Evolutionary conservation across 1,140 invertebrate genomes (phyloP).

Genomic region (Hylaeus anthracinus): DNA sequence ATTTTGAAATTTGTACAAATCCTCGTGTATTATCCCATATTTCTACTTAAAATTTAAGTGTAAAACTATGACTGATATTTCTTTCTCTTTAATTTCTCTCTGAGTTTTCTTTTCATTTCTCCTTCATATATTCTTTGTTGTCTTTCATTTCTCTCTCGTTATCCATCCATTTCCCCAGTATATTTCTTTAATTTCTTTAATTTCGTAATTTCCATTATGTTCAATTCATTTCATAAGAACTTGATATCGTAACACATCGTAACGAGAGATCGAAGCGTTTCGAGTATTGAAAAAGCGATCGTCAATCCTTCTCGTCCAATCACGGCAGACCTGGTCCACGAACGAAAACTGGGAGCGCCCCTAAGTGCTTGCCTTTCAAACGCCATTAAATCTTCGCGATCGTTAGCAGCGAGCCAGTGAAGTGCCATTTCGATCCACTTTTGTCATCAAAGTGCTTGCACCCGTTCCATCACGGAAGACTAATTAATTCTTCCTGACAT

Average conservation of each 20-base stretch:
- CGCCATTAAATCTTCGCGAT: background rate
- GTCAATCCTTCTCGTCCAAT: background rate
- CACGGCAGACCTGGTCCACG: background rate
- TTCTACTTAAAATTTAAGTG: too few species aligned
- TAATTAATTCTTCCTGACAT: conserved; percentile 38
- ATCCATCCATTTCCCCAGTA: too few species aligned
- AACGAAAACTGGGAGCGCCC: background rate
- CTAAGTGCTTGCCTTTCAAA: conserved; percentile 14
- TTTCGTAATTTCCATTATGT: too few species aligned
- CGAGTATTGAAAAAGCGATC: background rate
- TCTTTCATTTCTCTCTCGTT: too few species aligned
- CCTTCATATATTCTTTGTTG: too few species aligned
- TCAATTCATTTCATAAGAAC: too few species aligned
- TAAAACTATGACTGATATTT: too few species aligned
- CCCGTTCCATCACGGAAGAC: background rate
- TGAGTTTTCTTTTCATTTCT: too few species aligned
- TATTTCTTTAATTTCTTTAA: too few species aligned
- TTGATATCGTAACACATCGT: background rate
- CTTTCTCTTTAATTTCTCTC: too few species aligned
- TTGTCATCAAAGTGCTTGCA: background rate
- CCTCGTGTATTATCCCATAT: too few species aligned
- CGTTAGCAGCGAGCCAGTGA: background rate
- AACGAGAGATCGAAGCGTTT: background rate
- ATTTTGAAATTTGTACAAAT: too few species aligned
- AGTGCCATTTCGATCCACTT: conserved; percentile 14